phyloP scores from a whole-genome alignment of 35 echinoderm and acorn worm species.

The Acanthaster planci region DNA sequence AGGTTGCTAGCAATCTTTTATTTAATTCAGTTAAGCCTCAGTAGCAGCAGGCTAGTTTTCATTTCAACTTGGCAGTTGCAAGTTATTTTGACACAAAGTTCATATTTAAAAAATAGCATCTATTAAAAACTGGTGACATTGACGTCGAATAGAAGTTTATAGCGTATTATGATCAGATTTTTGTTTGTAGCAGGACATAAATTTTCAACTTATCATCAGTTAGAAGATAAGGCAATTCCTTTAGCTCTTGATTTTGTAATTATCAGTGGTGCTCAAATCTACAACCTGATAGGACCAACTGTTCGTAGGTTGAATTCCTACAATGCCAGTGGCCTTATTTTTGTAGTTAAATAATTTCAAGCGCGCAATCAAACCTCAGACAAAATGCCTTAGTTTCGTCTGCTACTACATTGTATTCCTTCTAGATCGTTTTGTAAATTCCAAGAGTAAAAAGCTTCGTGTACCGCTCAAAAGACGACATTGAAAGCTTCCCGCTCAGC shows the following conservation, averaged over 20 bases:
- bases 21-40: too few relatives aligned
- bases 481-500: too few relatives aligned
- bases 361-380: too few relatives aligned
- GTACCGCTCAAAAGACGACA: too few relatives aligned
- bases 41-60: too few relatives aligned
- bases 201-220: not conserved
- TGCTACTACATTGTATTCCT: not conserved
- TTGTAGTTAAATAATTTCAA: too few relatives aligned
- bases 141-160: not conserved
- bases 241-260: conserved; percentile 15
- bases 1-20: too few relatives aligned
- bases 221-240: not conserved
- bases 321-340: not conserved
- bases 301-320: not conserved
- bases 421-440: conserved; percentile 16
- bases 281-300: conserved; percentile 1
- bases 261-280: conserved; percentile 20
- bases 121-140: not conserved
- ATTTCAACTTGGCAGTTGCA: too few relatives aligned
- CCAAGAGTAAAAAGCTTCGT: too few relatives aligned
- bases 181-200: conserved; percentile 16
- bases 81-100: not conserved
- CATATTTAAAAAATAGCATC: not conserved
- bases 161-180: not conserved
- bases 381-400: too few relatives aligned